These are phyloP conservation scores for Notocelia uddmanniana DNA, from an alignment of 2,888 invertebrate genomes.

Conservation along the genomic window DNA sequence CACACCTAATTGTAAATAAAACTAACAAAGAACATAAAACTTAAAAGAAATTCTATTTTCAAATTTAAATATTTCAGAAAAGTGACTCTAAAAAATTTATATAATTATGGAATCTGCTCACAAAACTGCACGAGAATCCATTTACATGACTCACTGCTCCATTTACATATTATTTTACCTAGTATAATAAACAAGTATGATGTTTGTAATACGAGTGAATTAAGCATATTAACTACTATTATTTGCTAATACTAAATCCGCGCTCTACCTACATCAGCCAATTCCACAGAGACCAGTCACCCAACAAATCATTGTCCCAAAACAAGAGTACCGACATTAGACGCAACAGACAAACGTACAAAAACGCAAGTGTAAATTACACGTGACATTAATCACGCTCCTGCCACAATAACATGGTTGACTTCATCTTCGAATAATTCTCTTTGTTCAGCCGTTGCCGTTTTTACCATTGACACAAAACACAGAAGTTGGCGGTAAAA, in stretches of 20 bases:
- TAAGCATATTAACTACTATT: no score
- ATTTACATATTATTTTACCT: no score
- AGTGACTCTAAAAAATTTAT: no score
- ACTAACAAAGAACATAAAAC: no score
- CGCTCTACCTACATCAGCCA: constrained; percentile 13
- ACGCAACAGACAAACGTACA: constrained; percentile 59
- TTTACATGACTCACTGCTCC: no score
- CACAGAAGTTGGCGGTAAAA: constrained; percentile 43
- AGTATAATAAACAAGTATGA: no score
- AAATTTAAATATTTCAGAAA: no score
- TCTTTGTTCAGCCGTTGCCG: constrained; percentile 80
- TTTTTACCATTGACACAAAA: constrained; percentile 63
- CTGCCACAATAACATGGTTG: constrained; percentile 83
- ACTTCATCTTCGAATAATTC: constrained; percentile 85
- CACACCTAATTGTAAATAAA: no score
- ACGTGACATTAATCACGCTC: constrained; percentile 75
- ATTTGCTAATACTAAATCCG: background rate
- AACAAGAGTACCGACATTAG: constrained; percentile 38
- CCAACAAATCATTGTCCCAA: constrained; percentile 42
- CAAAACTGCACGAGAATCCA: no score
- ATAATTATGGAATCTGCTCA: no score
- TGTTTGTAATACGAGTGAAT: no score
- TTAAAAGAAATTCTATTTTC: no score
- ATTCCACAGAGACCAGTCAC: constrained; percentile 28
- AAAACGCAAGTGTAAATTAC: constrained; percentile 80